A percentile compares a stretch with the other conserved stretches of the same genome.
These are phyloP conservation scores for Sebastolobus alascanus DNA, from an alignment of 2,797 vertebrate species.

Conservation along the genomic window DNA sequence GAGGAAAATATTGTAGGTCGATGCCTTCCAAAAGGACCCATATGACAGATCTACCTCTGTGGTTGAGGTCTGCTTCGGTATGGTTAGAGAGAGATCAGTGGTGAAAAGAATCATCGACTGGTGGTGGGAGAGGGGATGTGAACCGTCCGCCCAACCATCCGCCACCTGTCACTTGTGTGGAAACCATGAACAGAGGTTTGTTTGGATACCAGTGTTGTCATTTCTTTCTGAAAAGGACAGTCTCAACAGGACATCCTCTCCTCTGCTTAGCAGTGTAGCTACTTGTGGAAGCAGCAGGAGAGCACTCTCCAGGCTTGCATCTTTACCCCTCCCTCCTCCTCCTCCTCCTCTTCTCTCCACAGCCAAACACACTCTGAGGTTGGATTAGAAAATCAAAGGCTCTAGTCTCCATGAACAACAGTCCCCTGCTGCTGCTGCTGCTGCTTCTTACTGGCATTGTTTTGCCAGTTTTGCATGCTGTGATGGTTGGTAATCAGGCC, in stretches of 20 bases:
- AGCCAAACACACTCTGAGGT: slow-evolving; percentile 1
- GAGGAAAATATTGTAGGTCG: no score
- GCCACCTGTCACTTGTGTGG: no score
- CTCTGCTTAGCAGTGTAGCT: background rate
- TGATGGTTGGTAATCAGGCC: slow-evolving; percentile 1
- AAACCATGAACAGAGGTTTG: background rate
- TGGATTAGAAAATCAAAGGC: slow-evolving; percentile 30
- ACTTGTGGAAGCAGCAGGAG: background rate
- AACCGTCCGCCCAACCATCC: no score
- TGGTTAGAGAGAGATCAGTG: no score
- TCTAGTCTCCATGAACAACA: slow-evolving; percentile 11
- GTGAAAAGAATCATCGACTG: no score
- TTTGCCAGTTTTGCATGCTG: slow-evolving; percentile 1
- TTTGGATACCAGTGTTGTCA: background rate
- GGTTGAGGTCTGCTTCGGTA: no score
- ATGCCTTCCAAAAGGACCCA: no score
- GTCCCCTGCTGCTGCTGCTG: background rate
- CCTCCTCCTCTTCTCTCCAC: background rate
- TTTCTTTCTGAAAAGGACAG: background rate
- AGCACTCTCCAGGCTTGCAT: background rate
- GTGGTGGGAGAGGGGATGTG: no score
- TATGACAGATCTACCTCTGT: no score
- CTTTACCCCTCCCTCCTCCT: background rate
- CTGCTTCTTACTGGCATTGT: slow-evolving; percentile 1
- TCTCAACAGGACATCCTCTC: background rate